These are phyloP conservation scores for Tiliacea aurago DNA, from an alignment of 2,888 invertebrate species.

Conservation along the genomic window DNA sequence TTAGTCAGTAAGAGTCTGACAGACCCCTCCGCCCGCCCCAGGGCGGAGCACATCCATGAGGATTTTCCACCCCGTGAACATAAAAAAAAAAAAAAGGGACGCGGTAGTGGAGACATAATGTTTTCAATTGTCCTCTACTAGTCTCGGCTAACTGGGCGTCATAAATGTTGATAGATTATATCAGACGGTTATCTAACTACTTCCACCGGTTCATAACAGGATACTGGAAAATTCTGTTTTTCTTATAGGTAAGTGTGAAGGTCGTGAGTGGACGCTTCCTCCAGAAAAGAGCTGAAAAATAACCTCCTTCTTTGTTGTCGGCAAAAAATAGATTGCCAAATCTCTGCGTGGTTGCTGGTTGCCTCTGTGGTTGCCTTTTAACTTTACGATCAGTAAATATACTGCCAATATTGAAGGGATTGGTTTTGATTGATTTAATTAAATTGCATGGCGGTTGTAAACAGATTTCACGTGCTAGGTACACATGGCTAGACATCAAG, in stretches of 20 bases:
- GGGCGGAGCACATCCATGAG: no score
- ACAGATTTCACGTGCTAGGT: background rate
- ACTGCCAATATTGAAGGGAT: background rate
- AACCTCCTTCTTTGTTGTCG: background rate
- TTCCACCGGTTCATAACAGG: constrained; percentile 37
- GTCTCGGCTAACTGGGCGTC: background rate
- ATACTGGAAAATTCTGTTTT: constrained; percentile 28
- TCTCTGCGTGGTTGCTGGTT: background rate
- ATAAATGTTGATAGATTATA: constrained; percentile 1
- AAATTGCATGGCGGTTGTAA: background rate
- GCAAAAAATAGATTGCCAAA: background rate
- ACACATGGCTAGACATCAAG: no score
- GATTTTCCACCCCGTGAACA: no score
- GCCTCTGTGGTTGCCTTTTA: background rate
- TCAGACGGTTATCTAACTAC: constrained; percentile 16
- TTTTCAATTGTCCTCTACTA: constrained; percentile 19
- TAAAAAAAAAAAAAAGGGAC: background rate
- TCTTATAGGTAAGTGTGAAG: constrained; percentile 6
- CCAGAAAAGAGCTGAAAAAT: background rate
- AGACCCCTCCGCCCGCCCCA: no score
- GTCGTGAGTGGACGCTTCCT: background rate
- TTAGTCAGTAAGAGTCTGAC: no score
- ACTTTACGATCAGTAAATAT: background rate
- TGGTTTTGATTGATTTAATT: background rate
- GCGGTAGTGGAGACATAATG: background rate